phyloP scores from a whole-genome alignment of 1,140 invertebrate genomes.

The Monochamus saltuarius region DNA sequence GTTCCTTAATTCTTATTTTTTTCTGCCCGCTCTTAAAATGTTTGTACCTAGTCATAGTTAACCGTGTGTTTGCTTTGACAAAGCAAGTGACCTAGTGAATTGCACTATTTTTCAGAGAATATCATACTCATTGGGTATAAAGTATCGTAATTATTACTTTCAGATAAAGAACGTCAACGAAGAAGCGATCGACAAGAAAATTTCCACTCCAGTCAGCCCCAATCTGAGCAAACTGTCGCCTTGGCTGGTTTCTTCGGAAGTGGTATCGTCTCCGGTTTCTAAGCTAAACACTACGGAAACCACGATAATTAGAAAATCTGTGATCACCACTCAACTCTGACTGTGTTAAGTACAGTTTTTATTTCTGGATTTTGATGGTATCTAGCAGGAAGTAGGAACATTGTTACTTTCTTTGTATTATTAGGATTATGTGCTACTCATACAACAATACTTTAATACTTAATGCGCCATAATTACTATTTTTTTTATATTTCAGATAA shows the following conservation, averaged over 20 bases:
- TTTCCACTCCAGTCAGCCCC: constrained; percentile 50
- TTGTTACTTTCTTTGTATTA: background rate
- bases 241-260: constrained; percentile 76
- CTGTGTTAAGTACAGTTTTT: background rate
- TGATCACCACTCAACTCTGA: constrained; percentile 79
- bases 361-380: background rate
- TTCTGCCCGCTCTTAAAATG: no score
- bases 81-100: no score
- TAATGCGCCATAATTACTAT: background rate
- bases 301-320: constrained; percentile 75
- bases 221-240: constrained; percentile 64
- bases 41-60: no score
- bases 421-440: background rate
- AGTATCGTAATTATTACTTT: background rate
- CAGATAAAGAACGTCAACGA: constrained; percentile 14
- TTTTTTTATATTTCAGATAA: constrained; percentile 7
- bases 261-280: constrained; percentile 57
- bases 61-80: no score
- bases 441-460: constrained; percentile 1
- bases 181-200: constrained; percentile 21
- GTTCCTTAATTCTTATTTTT: no score
- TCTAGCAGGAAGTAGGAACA: background rate
- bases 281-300: constrained; percentile 66
- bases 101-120: no score
- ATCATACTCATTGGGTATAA: no score